Base-by-base conservation (phyloP, 2,113 vertebrate genomes). In the Megaceryle torquata region DNA sequence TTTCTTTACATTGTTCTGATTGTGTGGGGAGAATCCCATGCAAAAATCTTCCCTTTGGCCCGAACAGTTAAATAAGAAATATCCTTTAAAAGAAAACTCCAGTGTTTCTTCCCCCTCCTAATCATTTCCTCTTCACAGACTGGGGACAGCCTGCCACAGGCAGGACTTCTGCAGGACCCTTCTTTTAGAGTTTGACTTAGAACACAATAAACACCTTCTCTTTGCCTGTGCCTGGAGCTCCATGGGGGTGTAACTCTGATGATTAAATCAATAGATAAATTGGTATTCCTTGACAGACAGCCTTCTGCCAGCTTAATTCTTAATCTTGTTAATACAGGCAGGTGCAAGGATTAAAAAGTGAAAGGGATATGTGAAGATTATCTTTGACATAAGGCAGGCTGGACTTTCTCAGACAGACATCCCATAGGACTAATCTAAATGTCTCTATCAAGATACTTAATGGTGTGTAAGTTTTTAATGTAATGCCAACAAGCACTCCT, bases 301-400 rank as follows among this genome's bases (percentile, higher is more conserved):
- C 37, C 5, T 7, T 72, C 63, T 92, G 67, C 19, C 57, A 91
- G 51, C 50, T 89, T 96, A 94, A 89, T 92, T 96, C 91, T 81
- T 96, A 95, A 97, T 97, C 95, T 93, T 95, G 92, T 96, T 96
- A 96, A 89, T 50, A 35, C 51, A 81, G 44, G 80, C 78, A 94
- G 85, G 92, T 96, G 80, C 43, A 78, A 72, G 63, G 64, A 91
- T 94, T 37, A 87, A 82, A 81, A 93, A 92, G 95, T 95, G 91
- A 94, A 96, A 96, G 17, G 59, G 94, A 91, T 93, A 83, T 0
- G 11, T 76, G 88, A 75, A 84, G 95, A 97, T 96, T 85, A 97
- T 67, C 56, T 60, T 56, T 93, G 67, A 60, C 31, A 10, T 90
- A 71, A 94, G 84, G 43, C 72, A 82, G 60, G 39, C 56, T 82